Base-by-base conservation (phyloP, 2,888 invertebrate species). In the Coremacera marginata region DNA sequence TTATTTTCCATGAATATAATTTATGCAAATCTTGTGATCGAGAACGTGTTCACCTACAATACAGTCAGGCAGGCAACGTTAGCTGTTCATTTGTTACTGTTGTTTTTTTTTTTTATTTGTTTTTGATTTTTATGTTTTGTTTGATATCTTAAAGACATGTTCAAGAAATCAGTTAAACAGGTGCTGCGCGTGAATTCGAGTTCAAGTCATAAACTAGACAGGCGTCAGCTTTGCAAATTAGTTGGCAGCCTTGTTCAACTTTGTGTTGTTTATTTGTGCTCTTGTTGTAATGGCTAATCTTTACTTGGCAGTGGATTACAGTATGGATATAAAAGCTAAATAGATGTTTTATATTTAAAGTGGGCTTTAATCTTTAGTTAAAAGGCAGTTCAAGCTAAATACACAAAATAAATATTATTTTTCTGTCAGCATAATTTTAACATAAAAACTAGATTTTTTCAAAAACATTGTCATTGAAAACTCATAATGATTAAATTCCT, bases 11-110 rank as follows among this genome's bases (percentile, higher is more conserved):
- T 62, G 63, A 34, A 49, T 11, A 51, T 51, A 51, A 68, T 51
- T 51, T 49, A 68, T 68, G 68, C 51, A 68, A 68, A 68, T 49
- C 51, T 68, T 68, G 16, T 51, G 51, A 27, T 16, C 68, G 25
- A 68, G 68, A 68, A 68, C 68, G 51, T 51, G 68, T 68, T 68
- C 68, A 68, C 68, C 68, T 68, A 68, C 68, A 68, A 68, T 67
- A 49, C 68, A 51, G 49, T 27, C 51, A 51, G 11, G 34, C 63
- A 16, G 22, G 2, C 22, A 55, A 7, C 63, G 34, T 3, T 16
- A 3, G 1, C 63, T 31, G 31, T 14, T 16, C n/a, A 1, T 5
- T 31, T 22, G 19, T 7, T 31, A 27, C 63, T 11, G 34, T 31
- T 7, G 4, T n/a, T 44, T 44, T 11, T 44, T 44, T 4, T 11